phyloP scores from a whole-genome alignment of 2,113 vertebrate species.

The Chauna torquata region DNA sequence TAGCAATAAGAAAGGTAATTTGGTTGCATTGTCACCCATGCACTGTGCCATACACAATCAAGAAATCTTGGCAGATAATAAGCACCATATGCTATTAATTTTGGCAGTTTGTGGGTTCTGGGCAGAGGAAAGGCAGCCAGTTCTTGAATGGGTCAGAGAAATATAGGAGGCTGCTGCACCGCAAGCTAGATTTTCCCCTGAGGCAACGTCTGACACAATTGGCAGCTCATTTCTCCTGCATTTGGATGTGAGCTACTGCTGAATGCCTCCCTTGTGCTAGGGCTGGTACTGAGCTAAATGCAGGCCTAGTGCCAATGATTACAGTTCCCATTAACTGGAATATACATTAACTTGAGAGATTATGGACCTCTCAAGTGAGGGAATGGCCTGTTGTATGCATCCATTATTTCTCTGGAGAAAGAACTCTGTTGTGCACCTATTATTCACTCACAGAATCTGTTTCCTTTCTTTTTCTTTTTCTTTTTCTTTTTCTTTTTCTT shows the following conservation, averaged over 20 bases:
- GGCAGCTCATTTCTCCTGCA: conserved; percentile 46
- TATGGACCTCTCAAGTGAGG: not conserved
- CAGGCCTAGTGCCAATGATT: conserved; percentile 25
- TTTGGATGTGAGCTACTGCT: conserved; percentile 15
- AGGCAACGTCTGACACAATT: conserved; percentile 18
- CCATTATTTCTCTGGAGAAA: conserved; percentile 40
- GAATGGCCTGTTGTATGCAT: conserved; percentile 8
- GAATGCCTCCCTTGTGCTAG: conserved; percentile 52
- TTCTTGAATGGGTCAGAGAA: not conserved
- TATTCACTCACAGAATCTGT: not conserved
- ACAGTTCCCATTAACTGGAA: conserved; percentile 46
- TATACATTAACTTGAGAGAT: conserved; percentile 41
- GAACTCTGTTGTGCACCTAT: not conserved
- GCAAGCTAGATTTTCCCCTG: not conserved
- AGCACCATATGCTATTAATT: not conserved
- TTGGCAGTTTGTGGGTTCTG: not conserved
- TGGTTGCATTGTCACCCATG: not conserved
- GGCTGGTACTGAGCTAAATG: conserved; percentile 25
- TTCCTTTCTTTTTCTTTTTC: not conserved
- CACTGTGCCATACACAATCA: fast-evolving
- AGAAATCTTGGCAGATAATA: not conserved
- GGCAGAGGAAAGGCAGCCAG: not conserved
- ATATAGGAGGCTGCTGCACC: not conserved
- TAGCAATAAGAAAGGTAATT: not conserved
- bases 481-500: not conserved